These are phyloP conservation scores for Eupleurogrammus muticus DNA, from an alignment of 2,797 vertebrate species.

Conservation along the genomic window DNA sequence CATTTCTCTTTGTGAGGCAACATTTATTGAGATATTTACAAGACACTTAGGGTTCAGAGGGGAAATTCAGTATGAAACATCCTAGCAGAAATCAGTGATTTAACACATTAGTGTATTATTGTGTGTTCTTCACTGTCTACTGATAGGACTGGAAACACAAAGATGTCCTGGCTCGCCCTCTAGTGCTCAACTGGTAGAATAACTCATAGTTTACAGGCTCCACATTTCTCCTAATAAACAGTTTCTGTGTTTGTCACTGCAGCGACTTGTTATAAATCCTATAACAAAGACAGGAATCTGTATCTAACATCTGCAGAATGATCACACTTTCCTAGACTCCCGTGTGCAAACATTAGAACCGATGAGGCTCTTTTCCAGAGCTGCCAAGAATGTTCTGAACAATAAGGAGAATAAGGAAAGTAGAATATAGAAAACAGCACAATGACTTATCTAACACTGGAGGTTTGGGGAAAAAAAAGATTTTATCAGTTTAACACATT, in stretches of 20 bases:
- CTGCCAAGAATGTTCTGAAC: no score
- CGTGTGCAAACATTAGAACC: no score
- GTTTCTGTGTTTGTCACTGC: no score
- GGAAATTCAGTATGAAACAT: neutral
- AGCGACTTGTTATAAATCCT: neutral
- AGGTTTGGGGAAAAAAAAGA: neutral
- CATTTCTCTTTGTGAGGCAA: neutral
- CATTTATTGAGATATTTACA: neutral
- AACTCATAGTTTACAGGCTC: neutral
- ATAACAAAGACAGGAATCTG: neutral
- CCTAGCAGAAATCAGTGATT: neutral
- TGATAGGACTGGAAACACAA: neutral
- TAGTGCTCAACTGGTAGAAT: conserved; percentile 23
- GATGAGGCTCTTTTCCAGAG: no score
- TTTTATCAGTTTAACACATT: no score
- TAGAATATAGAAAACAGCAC: neutral
- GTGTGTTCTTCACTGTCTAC: neutral
- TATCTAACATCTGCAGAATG: neutral
- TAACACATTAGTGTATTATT: neutral
- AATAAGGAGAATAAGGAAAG: neutral
- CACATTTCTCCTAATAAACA: neutral
- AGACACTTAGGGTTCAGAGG: neutral
- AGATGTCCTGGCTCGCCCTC: conserved; percentile 24
- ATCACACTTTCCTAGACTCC: no score
- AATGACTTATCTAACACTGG: neutral